Conservation (phyloP, 2,113 vertebrate species). For the Otus sunia region DNA sequence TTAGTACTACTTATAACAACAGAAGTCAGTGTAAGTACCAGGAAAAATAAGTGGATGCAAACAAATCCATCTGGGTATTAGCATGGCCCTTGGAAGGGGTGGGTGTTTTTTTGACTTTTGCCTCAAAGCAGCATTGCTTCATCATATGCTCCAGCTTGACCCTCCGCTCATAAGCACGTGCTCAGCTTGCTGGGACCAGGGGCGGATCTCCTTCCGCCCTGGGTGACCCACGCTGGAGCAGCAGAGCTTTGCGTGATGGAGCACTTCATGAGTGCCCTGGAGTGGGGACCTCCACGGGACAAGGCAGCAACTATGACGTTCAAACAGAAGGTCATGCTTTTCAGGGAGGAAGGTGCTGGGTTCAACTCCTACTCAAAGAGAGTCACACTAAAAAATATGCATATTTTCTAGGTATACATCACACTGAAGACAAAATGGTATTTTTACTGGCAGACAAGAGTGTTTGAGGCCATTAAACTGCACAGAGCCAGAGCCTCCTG, state of each 20-base stretch:
- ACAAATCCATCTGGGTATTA: neutral
- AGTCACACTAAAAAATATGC: accelerated
- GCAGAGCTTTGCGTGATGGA: neutral
- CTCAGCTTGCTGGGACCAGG: neutral
- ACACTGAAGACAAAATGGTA: neutral
- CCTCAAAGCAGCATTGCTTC: neutral
- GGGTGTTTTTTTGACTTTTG: neutral
- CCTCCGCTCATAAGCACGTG: neutral
- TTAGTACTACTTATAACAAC: slow-evolving; percentile 10
- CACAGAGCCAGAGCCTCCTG: neutral
- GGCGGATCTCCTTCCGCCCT: neutral
- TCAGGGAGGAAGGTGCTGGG: neutral
- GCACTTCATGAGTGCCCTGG: neutral
- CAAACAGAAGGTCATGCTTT: neutral
- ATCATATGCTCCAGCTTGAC: neutral
- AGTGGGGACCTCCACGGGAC: neutral
- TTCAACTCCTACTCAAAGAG: neutral
- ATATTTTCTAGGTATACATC: neutral
- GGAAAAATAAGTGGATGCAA: neutral
- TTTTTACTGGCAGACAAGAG: neutral
- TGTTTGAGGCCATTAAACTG: neutral
- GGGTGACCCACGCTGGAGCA: neutral
- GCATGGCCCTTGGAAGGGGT: neutral
- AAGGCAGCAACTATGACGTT: neutral
- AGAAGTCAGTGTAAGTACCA: neutral